Base-by-base conservation (phyloP, 2,888 invertebrate species). In the Ganaspis brasiliensis region DNA sequence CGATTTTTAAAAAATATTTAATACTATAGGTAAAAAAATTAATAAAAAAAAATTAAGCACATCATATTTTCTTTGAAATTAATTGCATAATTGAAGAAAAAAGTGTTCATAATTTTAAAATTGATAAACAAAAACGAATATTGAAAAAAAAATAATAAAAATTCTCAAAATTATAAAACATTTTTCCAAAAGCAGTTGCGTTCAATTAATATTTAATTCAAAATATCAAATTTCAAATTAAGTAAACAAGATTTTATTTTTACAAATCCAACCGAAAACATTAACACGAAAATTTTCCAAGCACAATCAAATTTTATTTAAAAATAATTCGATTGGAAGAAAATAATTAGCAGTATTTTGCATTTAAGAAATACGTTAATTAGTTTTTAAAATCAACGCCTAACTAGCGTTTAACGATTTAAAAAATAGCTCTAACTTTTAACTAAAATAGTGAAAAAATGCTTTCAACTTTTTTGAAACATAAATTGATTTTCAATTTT, bases 401-500 rank as follows among this genome's bases (percentile, higher is more conserved):
- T 21, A 45, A 49, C 16, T 21, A 40, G n/a, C 14, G 6, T 37
- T 40, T 19, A 63, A 63, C 63, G 35, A 63, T 63, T 21, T 35
- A 35, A 35, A 63, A 63, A 63, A 21, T 40, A 40, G 3, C 21
- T 67, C 19, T 63, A 40, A 10, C 12, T 21, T 63, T 37, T 40
- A 37, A 26, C 37, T 19, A n/a, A 67, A 24, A 67, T 24, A 67
- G 59, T 59, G 31, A 40, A 37, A 63, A 40, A 21, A 4, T 24
- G 14, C 16, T 12, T 56, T 26, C 26, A 14, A 21, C 14, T 67
- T 24, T 24, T 67, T 45, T 24, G 24, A 67, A 67, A 67, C 45
- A 45, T 16, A 67, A 67, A 67, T 67, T 67, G 3, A 40, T n/a
- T 40, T 63, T 63, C 21, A 16, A 12, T 49, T 67, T 45, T 24